Percentiles rank a stretch among this genome's conserved stretches.
Conservation (phyloP, 2,888 invertebrate genomes). For the Ectobius pallidus region DNA sequence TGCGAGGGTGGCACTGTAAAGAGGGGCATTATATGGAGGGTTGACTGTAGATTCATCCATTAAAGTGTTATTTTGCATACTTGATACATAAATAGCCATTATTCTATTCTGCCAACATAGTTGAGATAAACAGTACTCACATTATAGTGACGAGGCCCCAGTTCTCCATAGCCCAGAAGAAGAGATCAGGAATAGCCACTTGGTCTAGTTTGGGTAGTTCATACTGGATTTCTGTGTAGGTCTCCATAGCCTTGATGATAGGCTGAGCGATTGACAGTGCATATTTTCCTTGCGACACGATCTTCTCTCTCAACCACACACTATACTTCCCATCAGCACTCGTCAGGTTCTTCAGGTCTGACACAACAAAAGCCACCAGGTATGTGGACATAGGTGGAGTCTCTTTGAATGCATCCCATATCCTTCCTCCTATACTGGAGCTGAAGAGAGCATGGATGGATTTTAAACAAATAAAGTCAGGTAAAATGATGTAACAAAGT, state of each 20-base stretch:
- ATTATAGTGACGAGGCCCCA: constrained; percentile 87
- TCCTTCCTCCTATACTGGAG: not conserved
- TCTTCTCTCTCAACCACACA: constrained; percentile 57
- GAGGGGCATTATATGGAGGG: too few species aligned
- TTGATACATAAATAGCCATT: too few species aligned
- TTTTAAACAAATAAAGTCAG: too few species aligned
- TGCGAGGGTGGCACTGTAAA: too few species aligned
- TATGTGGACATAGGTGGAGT: constrained; percentile 65
- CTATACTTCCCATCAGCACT: constrained; percentile 45
- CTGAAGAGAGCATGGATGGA: constrained; percentile 3
- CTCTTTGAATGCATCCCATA: constrained; percentile 54
- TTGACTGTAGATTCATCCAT: too few species aligned
- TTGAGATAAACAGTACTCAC: too few species aligned
- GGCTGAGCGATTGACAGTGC: constrained; percentile 57
- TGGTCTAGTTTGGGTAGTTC: constrained; percentile 77
- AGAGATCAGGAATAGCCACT: constrained; percentile 82
- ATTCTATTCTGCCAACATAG: too few species aligned
- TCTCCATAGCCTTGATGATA: constrained; percentile 59
- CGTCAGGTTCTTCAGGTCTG: constrained; percentile 33
- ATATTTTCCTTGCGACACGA: constrained; percentile 56
- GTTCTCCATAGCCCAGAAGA: constrained; percentile 89
- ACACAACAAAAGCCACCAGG: constrained; percentile 37
- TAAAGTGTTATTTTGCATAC: too few species aligned
- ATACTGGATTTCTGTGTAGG: constrained; percentile 59
- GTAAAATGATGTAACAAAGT: too few species aligned